Conservation (phyloP, 1,140 invertebrate species). For the Aethina tumida region DNA sequence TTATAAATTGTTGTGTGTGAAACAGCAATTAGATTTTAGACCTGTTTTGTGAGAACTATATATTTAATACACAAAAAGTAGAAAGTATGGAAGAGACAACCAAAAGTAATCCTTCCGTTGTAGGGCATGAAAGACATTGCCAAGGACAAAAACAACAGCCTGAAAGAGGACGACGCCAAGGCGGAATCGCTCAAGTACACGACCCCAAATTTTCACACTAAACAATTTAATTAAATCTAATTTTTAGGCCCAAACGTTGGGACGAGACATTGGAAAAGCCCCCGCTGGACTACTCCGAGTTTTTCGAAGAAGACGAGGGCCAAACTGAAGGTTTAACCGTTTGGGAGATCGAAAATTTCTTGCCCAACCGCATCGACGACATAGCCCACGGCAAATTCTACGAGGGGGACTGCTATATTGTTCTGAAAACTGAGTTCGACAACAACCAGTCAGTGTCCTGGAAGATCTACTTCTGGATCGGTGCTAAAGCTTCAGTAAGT, state of each 20-base stretch:
- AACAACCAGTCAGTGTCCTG: conserved; percentile 78
- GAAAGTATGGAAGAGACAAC: too few relatives aligned
- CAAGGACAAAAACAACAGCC: conserved; percentile 70
- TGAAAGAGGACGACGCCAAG: conserved; percentile 49
- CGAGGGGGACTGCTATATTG: conserved; percentile 98
- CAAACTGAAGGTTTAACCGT: conserved; percentile 78
- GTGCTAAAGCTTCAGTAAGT: conserved; percentile 83
- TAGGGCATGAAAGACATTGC: conserved; percentile 95
- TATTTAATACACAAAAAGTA: too few relatives aligned
- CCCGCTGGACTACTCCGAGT: conserved; percentile 95
- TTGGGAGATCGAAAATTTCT: conserved; percentile 99
- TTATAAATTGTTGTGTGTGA: too few relatives aligned
- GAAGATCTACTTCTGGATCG: conserved; percentile 99
- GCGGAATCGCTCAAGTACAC: conserved; percentile 57
- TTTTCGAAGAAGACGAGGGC: conserved; percentile 96
- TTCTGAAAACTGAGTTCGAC: conserved; percentile 85
- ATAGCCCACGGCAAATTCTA: conserved; percentile 96
- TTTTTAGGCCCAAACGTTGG: conserved; percentile 71
- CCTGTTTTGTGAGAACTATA: too few relatives aligned
- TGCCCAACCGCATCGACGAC: conserved; percentile 88
- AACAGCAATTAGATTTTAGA: too few relatives aligned
- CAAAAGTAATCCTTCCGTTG: too few relatives aligned
- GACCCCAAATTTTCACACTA: conserved; percentile 9
- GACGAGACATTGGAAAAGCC: conserved; percentile 92
- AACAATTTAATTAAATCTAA: neutral